Conservation (phyloP, 2,888 invertebrate genomes). For the Stenichneumon culpator region DNA sequence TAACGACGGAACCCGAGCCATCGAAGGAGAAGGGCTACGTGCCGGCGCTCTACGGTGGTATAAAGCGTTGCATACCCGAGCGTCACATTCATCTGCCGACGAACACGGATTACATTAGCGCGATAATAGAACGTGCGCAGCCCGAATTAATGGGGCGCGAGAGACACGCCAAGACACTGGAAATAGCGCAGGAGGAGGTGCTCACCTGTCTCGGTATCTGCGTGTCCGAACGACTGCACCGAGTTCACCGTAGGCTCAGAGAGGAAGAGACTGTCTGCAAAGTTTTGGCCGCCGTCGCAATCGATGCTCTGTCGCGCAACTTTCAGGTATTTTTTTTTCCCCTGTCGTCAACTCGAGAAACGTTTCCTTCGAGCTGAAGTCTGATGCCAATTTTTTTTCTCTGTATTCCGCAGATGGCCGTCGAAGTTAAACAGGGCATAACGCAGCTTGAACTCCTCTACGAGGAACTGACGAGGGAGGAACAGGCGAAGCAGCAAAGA, state of each 20-base stretch:
- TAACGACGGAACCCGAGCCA: slow-evolving; percentile 94
- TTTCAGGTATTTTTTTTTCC: slow-evolving; percentile 88
- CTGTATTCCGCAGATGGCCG: slow-evolving; percentile 88
- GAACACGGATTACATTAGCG: slow-evolving; percentile 95
- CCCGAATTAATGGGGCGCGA: slow-evolving; percentile 97
- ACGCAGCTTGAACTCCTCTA: slow-evolving; percentile 95
- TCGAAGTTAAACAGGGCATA: slow-evolving; percentile 95
- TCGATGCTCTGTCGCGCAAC: slow-evolving; percentile 94
- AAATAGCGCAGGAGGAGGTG: slow-evolving; percentile 98
- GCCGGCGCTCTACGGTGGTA: slow-evolving; percentile 93
- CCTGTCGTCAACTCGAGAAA: slow-evolving; percentile 60
- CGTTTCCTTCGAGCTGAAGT: background rate
- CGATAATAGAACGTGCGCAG: slow-evolving; percentile 95
- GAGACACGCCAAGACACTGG: slow-evolving; percentile 97
- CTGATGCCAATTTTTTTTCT: slow-evolving; percentile 19
- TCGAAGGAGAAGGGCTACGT: slow-evolving; percentile 96
- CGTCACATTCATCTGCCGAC: slow-evolving; percentile 95
- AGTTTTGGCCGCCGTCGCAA: slow-evolving; percentile 94
- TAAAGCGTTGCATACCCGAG: slow-evolving; percentile 94
- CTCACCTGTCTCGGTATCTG: slow-evolving; percentile 97
- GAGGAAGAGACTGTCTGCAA: slow-evolving; percentile 98
- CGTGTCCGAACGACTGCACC: slow-evolving; percentile 95
- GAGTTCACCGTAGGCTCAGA: slow-evolving; percentile 93
- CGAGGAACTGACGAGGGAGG: slow-evolving; percentile 95
- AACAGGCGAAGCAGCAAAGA: slow-evolving; percentile 93